Conservation (phyloP, 2,888 invertebrate species). For the Synergus japonicus region DNA sequence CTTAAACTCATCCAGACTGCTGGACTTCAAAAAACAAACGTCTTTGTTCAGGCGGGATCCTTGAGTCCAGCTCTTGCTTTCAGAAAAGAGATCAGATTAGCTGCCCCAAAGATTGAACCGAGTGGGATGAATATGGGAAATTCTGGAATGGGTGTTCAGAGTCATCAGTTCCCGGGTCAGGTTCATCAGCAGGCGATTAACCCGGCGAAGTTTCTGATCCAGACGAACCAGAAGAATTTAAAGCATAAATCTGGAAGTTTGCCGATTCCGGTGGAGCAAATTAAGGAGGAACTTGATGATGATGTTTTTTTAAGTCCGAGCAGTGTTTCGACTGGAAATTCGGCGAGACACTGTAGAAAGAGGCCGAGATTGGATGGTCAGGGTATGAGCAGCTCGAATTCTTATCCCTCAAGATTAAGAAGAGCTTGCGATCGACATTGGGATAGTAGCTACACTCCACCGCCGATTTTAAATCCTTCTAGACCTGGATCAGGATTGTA, state of each 20-base stretch:
- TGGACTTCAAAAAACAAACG: constrained; percentile 76
- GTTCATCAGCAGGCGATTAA: constrained; percentile 71
- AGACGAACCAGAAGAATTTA: constrained; percentile 65
- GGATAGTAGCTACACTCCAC: constrained; percentile 88
- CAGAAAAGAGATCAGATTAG: constrained; percentile 71
- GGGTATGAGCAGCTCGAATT: constrained; percentile 76
- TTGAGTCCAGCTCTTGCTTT: constrained; percentile 73
- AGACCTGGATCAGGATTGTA: constrained; percentile 93
- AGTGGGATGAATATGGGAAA: constrained; percentile 61
- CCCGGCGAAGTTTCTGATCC: constrained; percentile 74
- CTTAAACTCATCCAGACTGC: constrained; percentile 82
- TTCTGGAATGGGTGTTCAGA: constrained; percentile 54
- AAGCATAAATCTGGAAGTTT: constrained; percentile 68
- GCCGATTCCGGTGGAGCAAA: constrained; percentile 72
- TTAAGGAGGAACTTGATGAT: constrained; percentile 84
- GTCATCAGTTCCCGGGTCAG: constrained; percentile 69
- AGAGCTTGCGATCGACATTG: constrained; percentile 74
- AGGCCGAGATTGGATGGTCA: constrained; percentile 82
- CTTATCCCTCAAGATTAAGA: constrained; percentile 75
- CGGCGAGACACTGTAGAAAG: constrained; percentile 83
- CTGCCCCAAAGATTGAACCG: constrained; percentile 68
- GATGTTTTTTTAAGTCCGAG: constrained; percentile 88
- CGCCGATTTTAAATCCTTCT: constrained; percentile 95
- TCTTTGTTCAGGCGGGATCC: constrained; percentile 71
- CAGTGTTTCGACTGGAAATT: constrained; percentile 82